Evolutionary conservation across 2,888 invertebrate genomes (phyloP).

Genomic region (Campoletis raptor): DNA sequence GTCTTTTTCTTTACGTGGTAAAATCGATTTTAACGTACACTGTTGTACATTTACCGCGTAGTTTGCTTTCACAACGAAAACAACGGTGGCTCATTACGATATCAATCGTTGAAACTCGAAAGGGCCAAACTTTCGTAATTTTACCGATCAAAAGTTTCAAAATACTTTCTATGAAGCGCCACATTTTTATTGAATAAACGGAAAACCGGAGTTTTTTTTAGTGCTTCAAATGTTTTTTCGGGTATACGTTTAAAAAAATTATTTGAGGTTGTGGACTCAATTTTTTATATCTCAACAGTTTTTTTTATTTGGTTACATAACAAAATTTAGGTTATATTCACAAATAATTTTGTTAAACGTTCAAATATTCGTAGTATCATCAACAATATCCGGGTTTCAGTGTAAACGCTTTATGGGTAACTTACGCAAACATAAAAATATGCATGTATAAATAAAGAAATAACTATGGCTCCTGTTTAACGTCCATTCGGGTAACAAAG

Average conservation of each 20-base stretch:
- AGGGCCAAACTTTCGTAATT: slow-evolving; percentile 2
- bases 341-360: too few species aligned
- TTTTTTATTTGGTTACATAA: too few species aligned
- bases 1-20: slow-evolving; percentile 23
- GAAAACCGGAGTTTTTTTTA: too few species aligned
- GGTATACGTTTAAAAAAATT: too few species aligned
- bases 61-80: neutral
- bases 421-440: neutral
- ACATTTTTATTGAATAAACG: neutral
- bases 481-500: slow-evolving; percentile 62
- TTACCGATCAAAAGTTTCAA: neutral
- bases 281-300: too few species aligned
- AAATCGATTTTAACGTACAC: slow-evolving; percentile 57
- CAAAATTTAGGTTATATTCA: too few species aligned
- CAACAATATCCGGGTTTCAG: neutral
- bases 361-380: too few species aligned
- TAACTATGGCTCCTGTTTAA: slow-evolving; percentile 48
- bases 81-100: slow-evolving; percentile 8
- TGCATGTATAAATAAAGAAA: slow-evolving; percentile 11
- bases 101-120: slow-evolving; percentile 15
- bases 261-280: too few species aligned
- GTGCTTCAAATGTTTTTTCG: too few species aligned
- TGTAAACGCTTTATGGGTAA: too few species aligned
- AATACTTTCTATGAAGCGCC: neutral
- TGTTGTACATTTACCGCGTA: neutral